phyloP scores from a whole-genome alignment of 2,888 invertebrate genomes.

The Platerodrilus igneus region DNA sequence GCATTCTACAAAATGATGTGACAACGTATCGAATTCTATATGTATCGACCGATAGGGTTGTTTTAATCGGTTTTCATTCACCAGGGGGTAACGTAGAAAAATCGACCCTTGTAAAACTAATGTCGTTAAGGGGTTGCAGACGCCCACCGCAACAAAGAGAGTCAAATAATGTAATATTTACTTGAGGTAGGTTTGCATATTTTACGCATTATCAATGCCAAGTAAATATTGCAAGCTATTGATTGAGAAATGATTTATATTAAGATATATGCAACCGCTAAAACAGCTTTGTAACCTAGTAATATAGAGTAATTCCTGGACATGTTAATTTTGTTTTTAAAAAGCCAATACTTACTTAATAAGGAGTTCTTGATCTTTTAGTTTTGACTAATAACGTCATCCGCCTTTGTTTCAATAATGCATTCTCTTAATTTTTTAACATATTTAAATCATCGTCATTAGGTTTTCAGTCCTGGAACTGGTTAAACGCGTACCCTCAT shows the following conservation, averaged over 20 bases:
- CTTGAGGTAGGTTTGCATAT: constrained; percentile 25
- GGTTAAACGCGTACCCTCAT: too few relatives aligned
- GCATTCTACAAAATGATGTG: constrained; percentile 46
- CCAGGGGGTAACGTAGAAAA: constrained; percentile 41
- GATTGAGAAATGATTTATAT: background rate
- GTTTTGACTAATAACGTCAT: too few relatives aligned
- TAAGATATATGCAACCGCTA: too few relatives aligned
- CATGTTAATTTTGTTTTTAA: too few relatives aligned
- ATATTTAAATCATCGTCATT: too few relatives aligned
- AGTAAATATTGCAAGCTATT: background rate
- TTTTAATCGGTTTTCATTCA: constrained; percentile 47
- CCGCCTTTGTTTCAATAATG: too few relatives aligned
- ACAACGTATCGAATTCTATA: constrained; percentile 49
- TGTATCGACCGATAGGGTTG: constrained; percentile 45
- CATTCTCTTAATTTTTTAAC: too few relatives aligned
- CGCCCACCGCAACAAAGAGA: constrained; percentile 45
- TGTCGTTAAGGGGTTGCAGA: constrained; percentile 45
- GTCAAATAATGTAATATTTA: constrained; percentile 23
- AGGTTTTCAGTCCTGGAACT: too few relatives aligned
- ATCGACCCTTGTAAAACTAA: constrained; percentile 40
- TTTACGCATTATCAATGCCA: constrained; percentile 21
- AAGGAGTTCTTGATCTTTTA: too few relatives aligned
- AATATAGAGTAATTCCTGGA: too few relatives aligned
- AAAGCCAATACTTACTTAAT: too few relatives aligned
- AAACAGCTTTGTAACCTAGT: too few relatives aligned